phyloP scores from a whole-genome alignment of 2,113 vertebrate genomes.

The Thomomys bottae region DNA sequence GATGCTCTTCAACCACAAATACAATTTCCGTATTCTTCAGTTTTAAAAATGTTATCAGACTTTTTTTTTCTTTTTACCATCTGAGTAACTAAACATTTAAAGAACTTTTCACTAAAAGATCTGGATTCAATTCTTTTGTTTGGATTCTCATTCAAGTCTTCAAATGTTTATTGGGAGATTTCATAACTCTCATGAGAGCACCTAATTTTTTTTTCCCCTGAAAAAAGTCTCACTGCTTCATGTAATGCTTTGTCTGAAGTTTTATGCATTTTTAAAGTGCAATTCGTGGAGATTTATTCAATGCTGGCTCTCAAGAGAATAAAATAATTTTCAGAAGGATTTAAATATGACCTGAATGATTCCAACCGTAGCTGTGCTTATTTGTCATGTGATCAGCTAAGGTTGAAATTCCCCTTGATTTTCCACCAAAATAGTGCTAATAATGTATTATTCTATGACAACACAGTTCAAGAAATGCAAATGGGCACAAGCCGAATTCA shows the following conservation, averaged over 20 bases:
- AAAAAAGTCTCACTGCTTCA: constrained; percentile 5
- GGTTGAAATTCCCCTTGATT: neutral
- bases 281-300: constrained; percentile 43
- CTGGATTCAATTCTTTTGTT: neutral
- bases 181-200: constrained; percentile 3
- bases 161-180: neutral
- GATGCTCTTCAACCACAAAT: constrained; percentile 5
- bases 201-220: neutral
- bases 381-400: neutral
- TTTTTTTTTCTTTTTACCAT: neutral
- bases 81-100: constrained; percentile 32
- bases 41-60: constrained; percentile 9
- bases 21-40: neutral
- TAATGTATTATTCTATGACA: constrained; percentile 32
- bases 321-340: constrained; percentile 48
- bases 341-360: constrained; percentile 7
- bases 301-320: constrained; percentile 1
- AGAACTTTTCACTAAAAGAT: constrained; percentile 4
- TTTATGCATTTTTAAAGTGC: constrained; percentile 35
- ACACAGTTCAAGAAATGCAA: constrained; percentile 54
- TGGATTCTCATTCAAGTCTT: constrained; percentile 25
- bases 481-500: constrained; percentile 37
- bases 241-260: neutral
- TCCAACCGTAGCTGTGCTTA: neutral
- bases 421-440: constrained; percentile 8